Conservation (phyloP, 2,888 invertebrate species). For the Esperia sulphurella region DNA sequence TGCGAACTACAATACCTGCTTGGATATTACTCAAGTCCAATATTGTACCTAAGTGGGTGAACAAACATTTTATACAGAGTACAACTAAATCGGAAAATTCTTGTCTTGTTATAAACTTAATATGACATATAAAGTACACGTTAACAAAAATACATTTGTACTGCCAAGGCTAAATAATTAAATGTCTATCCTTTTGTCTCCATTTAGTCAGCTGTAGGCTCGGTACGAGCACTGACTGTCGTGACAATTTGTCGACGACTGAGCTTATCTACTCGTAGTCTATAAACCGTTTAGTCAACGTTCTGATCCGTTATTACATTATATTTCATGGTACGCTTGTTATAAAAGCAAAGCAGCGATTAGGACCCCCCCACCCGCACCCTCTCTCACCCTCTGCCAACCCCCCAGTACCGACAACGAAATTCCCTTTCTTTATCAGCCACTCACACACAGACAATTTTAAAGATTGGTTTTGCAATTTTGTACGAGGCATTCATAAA, state of each 20-base stretch:
- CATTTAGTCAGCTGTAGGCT: no score
- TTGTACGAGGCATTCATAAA: neutral
- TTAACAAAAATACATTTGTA: no score
- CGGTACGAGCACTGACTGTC: no score
- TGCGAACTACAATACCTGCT: no score
- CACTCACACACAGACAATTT: conserved; percentile 17
- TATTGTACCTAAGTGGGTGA: no score
- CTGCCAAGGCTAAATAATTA: no score
- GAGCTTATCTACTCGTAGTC: neutral
- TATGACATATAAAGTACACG: no score
- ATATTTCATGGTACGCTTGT: conserved; percentile 13
- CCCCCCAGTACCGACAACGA: neutral
- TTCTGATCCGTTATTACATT: conserved; percentile 4
- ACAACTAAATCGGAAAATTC: no score
- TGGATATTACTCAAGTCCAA: no score
- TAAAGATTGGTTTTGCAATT: conserved; percentile 19
- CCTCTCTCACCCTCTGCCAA: neutral
- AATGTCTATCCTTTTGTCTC: no score
- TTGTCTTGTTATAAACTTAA: no score
- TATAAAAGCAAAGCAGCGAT: conserved; percentile 19
- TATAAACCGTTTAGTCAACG: neutral
- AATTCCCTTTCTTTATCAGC: conserved; percentile 11
- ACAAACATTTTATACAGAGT: no score
- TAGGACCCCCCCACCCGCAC: conserved; percentile 1
- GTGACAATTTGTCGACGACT: neutral